A percentile compares a stretch with the other conserved stretches of the same genome.
Conservation (phyloP, 1,140 invertebrate genomes). For the Rhyacophila brunnea region DNA sequence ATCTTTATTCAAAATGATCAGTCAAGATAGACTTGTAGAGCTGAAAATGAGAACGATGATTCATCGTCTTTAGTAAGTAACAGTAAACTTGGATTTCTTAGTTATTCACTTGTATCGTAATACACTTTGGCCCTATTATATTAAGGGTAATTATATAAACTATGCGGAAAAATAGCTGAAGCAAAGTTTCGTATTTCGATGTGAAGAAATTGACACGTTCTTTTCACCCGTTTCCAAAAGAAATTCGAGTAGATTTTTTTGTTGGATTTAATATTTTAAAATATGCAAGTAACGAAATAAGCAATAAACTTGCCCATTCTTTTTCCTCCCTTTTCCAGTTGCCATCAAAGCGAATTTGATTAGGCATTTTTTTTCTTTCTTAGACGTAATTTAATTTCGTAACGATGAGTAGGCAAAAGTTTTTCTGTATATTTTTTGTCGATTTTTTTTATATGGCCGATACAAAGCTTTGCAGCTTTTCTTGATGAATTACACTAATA, state of each 20-base stretch:
- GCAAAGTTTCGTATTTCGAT: conserved; percentile 11
- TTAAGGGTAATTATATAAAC: no score
- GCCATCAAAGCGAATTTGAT: conserved; percentile 30
- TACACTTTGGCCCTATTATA: no score
- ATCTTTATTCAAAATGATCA: no score
- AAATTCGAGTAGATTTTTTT: conserved; percentile 7
- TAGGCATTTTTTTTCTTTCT: conserved; percentile 26
- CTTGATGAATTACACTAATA: no score
- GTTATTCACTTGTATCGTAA: no score
- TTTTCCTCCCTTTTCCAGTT: not conserved
- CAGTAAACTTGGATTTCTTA: no score
- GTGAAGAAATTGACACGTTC: conserved; percentile 25
- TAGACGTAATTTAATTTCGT: conserved; percentile 30
- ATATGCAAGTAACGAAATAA: conserved; percentile 34
- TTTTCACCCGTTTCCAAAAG: not conserved
- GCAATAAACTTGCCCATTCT: conserved; percentile 29
- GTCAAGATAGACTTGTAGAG: no score
- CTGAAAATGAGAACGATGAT: no score
- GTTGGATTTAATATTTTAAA: conserved; percentile 32
- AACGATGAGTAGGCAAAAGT: conserved; percentile 28
- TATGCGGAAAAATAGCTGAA: no score
- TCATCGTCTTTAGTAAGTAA: no score
- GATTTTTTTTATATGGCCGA: no score
- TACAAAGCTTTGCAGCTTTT: no score
- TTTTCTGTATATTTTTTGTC: not conserved